These are phyloP conservation scores for Lota lota DNA, from an alignment of 2,113 vertebrate genomes.

Conservation along the genomic window DNA sequence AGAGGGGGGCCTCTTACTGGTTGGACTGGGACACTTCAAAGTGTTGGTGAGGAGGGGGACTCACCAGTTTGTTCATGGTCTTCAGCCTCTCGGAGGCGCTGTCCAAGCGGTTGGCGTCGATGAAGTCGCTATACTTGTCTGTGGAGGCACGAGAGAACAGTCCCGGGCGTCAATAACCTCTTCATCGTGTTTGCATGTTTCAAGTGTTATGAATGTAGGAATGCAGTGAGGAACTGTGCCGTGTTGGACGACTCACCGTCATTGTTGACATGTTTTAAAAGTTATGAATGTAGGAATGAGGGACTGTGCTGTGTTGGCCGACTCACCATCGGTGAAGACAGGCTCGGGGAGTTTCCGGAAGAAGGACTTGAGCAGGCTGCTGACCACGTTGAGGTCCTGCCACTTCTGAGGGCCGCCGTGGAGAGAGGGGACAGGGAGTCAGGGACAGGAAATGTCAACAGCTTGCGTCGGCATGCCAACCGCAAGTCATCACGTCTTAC, in stretches of 20 bases:
- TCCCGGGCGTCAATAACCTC: no score
- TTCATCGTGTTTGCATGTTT: no score
- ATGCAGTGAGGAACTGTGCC: no score
- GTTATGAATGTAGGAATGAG: background rate
- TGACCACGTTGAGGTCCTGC: constrained; percentile 97
- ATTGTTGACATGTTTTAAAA: no score
- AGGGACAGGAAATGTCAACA: background rate
- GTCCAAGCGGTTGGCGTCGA: constrained; percentile 92
- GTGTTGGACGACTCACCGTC: no score
- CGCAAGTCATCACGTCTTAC: background rate
- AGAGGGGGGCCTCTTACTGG: background rate
- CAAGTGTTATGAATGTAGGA: no score
- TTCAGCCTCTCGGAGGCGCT: constrained; percentile 87
- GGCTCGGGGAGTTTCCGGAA: constrained; percentile 96
- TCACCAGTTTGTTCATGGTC: constrained; percentile 89
- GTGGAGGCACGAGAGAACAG: background rate
- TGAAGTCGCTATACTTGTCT: constrained; percentile 98
- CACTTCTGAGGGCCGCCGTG: constrained; percentile 77
- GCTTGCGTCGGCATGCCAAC: background rate
- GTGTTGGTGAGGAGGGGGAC: background rate
- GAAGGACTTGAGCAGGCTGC: constrained; percentile 96
- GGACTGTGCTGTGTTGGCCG: background rate
- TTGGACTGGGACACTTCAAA: background rate
- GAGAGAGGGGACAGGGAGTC: constrained; percentile 9
- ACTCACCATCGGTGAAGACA: constrained; percentile 94